A percentile compares a stretch with the other conserved stretches of the same genome.
phyloP scores from a whole-genome alignment of 2,113 vertebrate species.

The Odocoileus virginianus region DNA sequence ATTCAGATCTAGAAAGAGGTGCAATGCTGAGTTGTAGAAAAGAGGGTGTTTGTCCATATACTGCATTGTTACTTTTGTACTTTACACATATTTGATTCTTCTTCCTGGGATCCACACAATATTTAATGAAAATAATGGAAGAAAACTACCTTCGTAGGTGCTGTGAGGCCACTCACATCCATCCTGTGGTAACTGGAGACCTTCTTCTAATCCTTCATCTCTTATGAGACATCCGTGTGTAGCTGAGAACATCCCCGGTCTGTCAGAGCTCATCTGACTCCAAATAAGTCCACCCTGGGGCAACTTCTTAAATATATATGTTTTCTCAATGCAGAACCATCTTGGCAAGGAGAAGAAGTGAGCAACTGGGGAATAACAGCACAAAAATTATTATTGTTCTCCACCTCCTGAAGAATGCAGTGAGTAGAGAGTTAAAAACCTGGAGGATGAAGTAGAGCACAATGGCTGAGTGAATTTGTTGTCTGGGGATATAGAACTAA shows the following conservation, averaged over 20 bases:
- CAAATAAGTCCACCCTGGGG: neutral
- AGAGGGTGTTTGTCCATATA: neutral
- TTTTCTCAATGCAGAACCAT: neutral
- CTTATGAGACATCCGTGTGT: neutral
- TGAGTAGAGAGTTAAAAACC: neutral
- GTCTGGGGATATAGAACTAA: neutral
- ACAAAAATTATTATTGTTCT: neutral
- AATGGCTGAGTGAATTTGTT: neutral
- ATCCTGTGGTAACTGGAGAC: neutral
- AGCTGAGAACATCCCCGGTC: neutral
- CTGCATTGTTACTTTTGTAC: neutral
- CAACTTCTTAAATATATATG: neutral
- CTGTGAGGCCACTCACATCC: neutral
- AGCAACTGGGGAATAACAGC: neutral
- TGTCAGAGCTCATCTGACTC: neutral
- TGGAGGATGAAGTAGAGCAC: neutral
- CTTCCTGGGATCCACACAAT: neutral
- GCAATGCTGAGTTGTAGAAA: neutral
- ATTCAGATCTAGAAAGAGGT: neutral
- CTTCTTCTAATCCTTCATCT: neutral
- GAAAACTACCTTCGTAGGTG: neutral
- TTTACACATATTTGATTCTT: neutral
- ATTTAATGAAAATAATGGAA: neutral
- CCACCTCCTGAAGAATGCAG: neutral
- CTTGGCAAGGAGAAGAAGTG: neutral